A percentile compares a stretch with the other conserved stretches of the same genome.
Evolutionary conservation across 2,797 vertebrate genomes (phyloP).

Genomic region (Ptychobarbus kaznakovi): DNA sequence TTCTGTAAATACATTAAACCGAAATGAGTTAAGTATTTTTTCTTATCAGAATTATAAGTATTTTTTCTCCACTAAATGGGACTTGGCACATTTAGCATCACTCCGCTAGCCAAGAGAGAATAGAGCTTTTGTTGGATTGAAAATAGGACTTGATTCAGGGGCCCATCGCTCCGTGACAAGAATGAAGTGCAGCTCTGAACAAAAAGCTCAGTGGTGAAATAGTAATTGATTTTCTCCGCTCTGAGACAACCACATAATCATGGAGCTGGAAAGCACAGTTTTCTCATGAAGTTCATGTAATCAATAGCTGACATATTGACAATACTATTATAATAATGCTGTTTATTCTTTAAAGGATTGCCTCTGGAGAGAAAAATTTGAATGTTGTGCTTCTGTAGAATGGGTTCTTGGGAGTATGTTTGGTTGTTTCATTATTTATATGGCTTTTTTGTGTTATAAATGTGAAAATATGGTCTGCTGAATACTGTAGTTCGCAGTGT

Average conservation of each 20-base stretch:
- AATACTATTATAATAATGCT: constrained; percentile 1
- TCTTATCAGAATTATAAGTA: constrained; percentile 38
- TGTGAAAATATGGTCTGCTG: background rate
- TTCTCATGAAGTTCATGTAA: background rate
- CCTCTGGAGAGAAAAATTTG: background rate
- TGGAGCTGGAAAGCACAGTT: constrained; percentile 3
- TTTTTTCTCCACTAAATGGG: constrained; percentile 48
- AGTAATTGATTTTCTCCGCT: constrained; percentile 25
- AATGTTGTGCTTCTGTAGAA: constrained; percentile 4
- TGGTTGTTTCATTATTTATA: background rate
- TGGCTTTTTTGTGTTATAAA: background rate
- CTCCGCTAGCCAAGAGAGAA: constrained; percentile 38
- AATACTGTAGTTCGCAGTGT: background rate
- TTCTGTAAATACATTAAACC: no score
- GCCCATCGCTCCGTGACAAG: constrained; percentile 28
- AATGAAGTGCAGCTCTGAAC: constrained; percentile 42
- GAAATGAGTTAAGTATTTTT: no score
- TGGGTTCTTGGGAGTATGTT: background rate
- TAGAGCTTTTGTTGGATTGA: constrained; percentile 48
- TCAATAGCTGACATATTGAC: background rate
- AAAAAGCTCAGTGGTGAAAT: constrained; percentile 29
- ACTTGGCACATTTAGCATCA: constrained; percentile 42
- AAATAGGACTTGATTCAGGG: constrained; percentile 30
- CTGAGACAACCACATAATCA: constrained; percentile 41
- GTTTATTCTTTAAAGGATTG: constrained; percentile 3